Conservation (phyloP, 2,888 invertebrate genomes). For the Rhyacophila evoluta region DNA sequence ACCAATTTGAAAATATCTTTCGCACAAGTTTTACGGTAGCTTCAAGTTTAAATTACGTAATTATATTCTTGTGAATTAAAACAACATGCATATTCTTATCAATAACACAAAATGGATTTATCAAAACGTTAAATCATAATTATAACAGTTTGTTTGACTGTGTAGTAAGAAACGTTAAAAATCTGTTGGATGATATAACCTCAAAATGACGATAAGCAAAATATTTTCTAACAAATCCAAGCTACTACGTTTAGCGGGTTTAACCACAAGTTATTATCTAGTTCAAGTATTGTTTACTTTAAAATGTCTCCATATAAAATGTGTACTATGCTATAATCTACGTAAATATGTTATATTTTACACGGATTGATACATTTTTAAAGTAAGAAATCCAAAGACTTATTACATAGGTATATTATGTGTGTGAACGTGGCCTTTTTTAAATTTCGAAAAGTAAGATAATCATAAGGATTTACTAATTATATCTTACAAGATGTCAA, state of each 20-base stretch:
- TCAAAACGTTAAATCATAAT: not conserved
- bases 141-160: not conserved
- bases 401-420: too few species aligned
- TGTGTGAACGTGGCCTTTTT: too few species aligned
- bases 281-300: not conserved
- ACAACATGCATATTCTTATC: not conserved
- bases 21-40: not conserved
- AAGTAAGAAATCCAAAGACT: too few species aligned
- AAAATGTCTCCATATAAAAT: too few species aligned
- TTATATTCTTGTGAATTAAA: constrained; percentile 4
- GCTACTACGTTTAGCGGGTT: not conserved
- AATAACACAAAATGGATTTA: not conserved
- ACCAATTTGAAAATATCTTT: not conserved
- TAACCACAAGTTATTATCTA: not conserved
- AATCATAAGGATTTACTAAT: too few species aligned
- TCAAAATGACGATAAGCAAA: not conserved
- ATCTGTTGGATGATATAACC: not conserved
- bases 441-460: too few species aligned
- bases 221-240: not conserved
- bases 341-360: too few species aligned
- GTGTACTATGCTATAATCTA: too few species aligned
- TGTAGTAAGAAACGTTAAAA: not conserved
- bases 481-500: too few species aligned
- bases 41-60: constrained; percentile 31
- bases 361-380: too few species aligned